Evolutionary conservation across 2,888 invertebrate species (phyloP).

Genomic region (Colostygia pectinataria): DNA sequence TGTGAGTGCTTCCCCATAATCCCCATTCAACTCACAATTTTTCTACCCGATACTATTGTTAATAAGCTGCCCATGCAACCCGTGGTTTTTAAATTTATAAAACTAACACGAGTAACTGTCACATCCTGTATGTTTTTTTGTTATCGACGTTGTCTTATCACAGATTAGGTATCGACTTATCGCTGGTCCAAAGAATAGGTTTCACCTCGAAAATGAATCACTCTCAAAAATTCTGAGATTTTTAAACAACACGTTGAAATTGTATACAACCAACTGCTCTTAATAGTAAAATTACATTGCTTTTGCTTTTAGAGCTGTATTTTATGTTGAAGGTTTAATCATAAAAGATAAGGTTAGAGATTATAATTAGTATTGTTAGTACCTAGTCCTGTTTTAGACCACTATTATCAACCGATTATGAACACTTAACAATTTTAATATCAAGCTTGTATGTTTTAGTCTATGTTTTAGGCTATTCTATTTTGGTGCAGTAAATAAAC

Average conservation of each 20-base stretch:
- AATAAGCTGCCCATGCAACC: no score
- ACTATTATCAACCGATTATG: no score
- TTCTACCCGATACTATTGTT: no score
- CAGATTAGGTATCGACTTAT: conserved; percentile 79
- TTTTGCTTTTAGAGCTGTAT: not conserved
- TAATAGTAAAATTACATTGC: not conserved
- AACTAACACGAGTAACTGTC: conserved; percentile 8
- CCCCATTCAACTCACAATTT: no score
- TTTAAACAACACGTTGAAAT: not conserved
- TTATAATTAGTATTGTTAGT: not conserved
- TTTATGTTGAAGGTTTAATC: conserved; percentile 2
- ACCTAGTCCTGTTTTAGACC: no score
- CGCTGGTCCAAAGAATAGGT: conserved; percentile 63
- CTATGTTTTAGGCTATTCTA: no score
- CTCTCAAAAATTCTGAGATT: conserved; percentile 8
- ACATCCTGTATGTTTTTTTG: conserved; percentile 52
- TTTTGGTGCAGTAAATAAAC: no score
- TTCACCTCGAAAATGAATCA: conserved; percentile 57
- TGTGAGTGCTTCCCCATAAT: no score
- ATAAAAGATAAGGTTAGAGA: conserved; percentile 14
- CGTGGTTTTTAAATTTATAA: no score
- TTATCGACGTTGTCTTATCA: conserved; percentile 72
- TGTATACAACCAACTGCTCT: not conserved
- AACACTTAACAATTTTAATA: no score
- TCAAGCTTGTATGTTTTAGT: no score